A percentile compares a stretch with the other conserved stretches of the same genome.
Conservation (phyloP, 2,888 invertebrate genomes). For the Chaitophorus viminalis region DNA sequence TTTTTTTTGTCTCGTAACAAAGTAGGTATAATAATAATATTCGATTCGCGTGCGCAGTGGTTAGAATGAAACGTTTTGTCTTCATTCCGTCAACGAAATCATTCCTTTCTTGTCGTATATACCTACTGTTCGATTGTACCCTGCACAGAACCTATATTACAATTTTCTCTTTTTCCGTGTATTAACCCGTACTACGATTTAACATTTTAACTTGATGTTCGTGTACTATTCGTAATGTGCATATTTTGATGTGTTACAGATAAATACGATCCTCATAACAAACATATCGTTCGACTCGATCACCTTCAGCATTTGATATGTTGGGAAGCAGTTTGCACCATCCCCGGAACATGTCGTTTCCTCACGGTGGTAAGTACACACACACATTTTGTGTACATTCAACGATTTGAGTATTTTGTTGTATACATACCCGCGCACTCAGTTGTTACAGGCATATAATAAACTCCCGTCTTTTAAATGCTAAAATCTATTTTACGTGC, state of each 20-base stretch:
- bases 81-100: neutral
- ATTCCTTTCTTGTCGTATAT: neutral
- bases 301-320: slow-evolving; percentile 38
- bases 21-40: too few relatives aligned
- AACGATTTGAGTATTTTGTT: neutral
- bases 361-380: slow-evolving; percentile 52
- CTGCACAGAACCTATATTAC: neutral
- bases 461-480: neutral
- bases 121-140: neutral
- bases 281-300: neutral
- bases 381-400: neutral
- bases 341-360: slow-evolving; percentile 53
- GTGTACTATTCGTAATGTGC: neutral
- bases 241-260: slow-evolving; percentile 23
- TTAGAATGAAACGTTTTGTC: too few relatives aligned
- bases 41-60: too few relatives aligned
- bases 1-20: too few relatives aligned
- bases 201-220: neutral
- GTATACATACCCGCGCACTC: neutral
- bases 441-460: neutral
- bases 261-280: neutral
- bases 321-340: slow-evolving; percentile 58
- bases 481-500: neutral
- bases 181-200: neutral
- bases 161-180: neutral